Evolutionary conservation across 2,797 vertebrate species (phyloP).

Genomic region (Heterohyrax brucei): DNA sequence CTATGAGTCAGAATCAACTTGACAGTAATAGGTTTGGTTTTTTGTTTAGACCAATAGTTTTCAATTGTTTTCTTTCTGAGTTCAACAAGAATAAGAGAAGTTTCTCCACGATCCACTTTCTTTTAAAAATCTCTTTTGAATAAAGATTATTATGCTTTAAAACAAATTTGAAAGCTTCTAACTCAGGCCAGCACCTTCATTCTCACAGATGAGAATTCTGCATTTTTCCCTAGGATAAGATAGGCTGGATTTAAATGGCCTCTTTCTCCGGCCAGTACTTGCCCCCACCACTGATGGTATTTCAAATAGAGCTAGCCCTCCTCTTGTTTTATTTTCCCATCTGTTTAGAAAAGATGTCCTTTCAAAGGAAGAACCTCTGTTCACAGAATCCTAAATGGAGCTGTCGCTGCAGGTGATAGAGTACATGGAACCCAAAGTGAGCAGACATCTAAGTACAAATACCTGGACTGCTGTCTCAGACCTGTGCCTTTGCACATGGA

Average conservation of each 20-base stretch:
- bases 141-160: neutral
- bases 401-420: conserved; percentile 9
- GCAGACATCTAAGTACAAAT: neutral
- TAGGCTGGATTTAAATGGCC: neutral
- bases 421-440: neutral
- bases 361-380: neutral
- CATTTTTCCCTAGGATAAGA: neutral
- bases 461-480: neutral
- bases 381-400: neutral
- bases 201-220: neutral
- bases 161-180: neutral
- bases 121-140: neutral
- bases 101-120: neutral
- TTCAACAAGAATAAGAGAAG: neutral
- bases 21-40: no score
- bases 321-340: conserved; percentile 11
- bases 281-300: neutral
- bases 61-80: conserved; percentile 14
- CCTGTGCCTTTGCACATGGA: neutral
- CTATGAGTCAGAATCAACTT: no score
- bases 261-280: neutral
- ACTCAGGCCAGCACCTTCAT: neutral
- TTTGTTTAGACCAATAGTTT: neutral
- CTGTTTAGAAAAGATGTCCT: neutral
- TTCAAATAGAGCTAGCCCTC: neutral